Evolutionary conservation across 2,888 invertebrate species (phyloP).

Genomic region (Miltochrista miniata): DNA sequence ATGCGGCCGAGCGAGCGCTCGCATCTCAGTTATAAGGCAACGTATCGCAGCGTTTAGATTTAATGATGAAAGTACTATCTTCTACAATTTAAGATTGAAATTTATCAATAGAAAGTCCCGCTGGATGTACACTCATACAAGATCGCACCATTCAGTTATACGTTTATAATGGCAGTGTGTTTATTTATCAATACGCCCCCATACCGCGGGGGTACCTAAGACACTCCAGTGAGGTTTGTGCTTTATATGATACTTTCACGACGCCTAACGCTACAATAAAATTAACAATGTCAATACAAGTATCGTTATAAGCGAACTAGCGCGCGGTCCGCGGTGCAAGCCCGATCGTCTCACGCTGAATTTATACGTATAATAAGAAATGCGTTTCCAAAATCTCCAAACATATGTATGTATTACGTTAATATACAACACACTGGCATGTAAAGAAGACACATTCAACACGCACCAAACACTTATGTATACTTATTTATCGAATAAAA

Average conservation of each 20-base stretch:
- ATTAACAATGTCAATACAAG: constrained; percentile 46
- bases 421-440: constrained; percentile 72
- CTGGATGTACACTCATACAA: constrained; percentile 57
- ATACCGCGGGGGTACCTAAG: constrained; percentile 55
- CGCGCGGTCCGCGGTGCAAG: constrained; percentile 79
- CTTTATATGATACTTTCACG: constrained; percentile 63
- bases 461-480: constrained; percentile 68
- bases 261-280: constrained; percentile 68
- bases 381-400: constrained; percentile 74
- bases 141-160: constrained; percentile 62
- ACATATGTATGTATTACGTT: constrained; percentile 66
- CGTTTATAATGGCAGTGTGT: constrained; percentile 79
- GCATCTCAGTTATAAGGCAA: constrained; percentile 71
- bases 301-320: constrained; percentile 55
- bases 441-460: constrained; percentile 78
- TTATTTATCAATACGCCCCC: constrained; percentile 61
- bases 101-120: constrained; percentile 47
- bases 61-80: constrained; percentile 47
- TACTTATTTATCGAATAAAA: constrained; percentile 57
- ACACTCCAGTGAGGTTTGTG: constrained; percentile 77
- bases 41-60: constrained; percentile 58
- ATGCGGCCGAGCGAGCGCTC: constrained; percentile 35
- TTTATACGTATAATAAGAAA: constrained; percentile 77
- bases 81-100: constrained; percentile 39
- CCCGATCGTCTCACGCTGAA: constrained; percentile 65